A percentile compares a stretch with the other conserved stretches of the same genome.
Evolutionary conservation across 1,140 invertebrate genomes (phyloP).

Genomic region (Drosophila gunungcola): DNA sequence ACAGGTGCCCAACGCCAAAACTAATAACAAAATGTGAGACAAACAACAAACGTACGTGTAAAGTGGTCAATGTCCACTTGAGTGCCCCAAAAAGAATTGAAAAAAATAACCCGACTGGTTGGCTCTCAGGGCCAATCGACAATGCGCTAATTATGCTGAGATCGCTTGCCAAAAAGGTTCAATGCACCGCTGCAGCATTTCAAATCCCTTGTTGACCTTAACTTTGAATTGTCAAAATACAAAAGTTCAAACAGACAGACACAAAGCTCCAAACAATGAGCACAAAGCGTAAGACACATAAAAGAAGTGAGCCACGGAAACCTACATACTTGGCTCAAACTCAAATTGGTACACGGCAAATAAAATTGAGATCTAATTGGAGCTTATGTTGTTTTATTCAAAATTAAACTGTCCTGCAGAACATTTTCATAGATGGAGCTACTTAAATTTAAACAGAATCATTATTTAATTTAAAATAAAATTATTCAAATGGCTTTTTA

Average conservation of each 20-base stretch:
- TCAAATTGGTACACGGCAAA: conserved; percentile 12
- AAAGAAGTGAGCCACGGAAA: conserved; percentile 57
- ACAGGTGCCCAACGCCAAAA: conserved; percentile 32
- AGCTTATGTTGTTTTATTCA: not conserved
- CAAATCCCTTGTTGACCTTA: conserved; percentile 83
- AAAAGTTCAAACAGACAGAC: conserved; percentile 67
- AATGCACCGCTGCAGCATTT: conserved; percentile 80
- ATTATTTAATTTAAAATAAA: not conserved
- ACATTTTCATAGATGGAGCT: too few relatives aligned
- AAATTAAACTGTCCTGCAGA: too few relatives aligned
- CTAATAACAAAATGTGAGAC: conserved; percentile 12
- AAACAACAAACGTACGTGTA: conserved; percentile 22
- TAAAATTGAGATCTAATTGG: not conserved
- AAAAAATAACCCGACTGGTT: conserved; percentile 23
- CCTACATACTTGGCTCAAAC: conserved; percentile 48
- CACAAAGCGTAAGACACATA: conserved; percentile 42
- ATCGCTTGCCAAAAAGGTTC: conserved; percentile 58
- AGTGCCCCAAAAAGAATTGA: conserved; percentile 37
- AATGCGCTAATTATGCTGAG: conserved; percentile 77
- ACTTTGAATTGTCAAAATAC: conserved; percentile 82
- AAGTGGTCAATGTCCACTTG: conserved; percentile 67
- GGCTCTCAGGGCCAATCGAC: conserved; percentile 63
- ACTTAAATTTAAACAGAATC: too few relatives aligned
- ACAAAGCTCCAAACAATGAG: conserved; percentile 42
- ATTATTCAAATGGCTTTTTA: too few relatives aligned